These are phyloP conservation scores for Steinernema khuongi DNA, from an alignment of 1,140 invertebrate species.

Conservation along the genomic window DNA sequence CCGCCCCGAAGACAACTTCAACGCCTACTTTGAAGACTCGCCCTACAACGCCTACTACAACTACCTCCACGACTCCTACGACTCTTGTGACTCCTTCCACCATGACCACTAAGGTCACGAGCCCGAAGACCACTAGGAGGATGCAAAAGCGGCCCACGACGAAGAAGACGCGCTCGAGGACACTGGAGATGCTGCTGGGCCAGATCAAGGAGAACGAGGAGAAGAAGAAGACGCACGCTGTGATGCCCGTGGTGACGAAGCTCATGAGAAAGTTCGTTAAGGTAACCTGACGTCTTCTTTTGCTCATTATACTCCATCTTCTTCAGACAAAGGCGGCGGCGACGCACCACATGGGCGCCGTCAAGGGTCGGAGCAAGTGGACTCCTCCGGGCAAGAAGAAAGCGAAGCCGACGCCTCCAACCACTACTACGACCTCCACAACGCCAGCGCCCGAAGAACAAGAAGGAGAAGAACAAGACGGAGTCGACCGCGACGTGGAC, in stretches of 20 bases:
- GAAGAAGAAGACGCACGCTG: not conserved
- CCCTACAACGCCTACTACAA: no score
- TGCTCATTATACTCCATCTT: no score
- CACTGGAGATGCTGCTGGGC: not conserved
- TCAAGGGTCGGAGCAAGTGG: not conserved
- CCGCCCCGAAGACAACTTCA: not conserved
- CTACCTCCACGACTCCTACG: not conserved
- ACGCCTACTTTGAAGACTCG: not conserved
- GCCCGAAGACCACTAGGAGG: no score
- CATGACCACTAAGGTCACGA: no score
- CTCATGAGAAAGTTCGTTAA: not conserved
- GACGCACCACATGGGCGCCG: no score
- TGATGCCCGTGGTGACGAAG: conserved; percentile 9
- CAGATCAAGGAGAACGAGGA: conserved; percentile 4
- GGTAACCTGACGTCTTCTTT: no score
- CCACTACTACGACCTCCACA: not conserved
- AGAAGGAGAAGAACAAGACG: not conserved
- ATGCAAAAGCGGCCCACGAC: no score
- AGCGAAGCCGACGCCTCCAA: not conserved
- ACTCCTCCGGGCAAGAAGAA: not conserved
- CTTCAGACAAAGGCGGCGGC: not conserved
- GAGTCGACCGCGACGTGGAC: not conserved
- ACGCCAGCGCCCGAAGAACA: not conserved
- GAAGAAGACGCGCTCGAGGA: not conserved
- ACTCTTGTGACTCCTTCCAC: not conserved